These are phyloP conservation scores for Sebastes umbrosus DNA, from an alignment of 2,797 vertebrate species.

Conservation along the genomic window DNA sequence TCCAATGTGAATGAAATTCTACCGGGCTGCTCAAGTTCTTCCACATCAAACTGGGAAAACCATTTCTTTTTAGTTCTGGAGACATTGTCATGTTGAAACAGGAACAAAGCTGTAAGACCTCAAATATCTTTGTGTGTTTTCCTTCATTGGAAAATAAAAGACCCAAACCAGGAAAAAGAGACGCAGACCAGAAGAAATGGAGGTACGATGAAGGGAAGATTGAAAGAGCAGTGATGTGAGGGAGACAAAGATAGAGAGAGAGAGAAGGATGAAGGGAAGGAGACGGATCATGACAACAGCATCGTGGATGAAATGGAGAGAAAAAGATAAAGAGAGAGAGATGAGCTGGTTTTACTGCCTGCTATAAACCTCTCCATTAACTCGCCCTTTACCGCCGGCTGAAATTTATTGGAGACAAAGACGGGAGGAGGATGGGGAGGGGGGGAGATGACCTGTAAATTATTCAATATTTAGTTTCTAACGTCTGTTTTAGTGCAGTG, in stretches of 20 bases:
- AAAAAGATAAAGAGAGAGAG: background rate
- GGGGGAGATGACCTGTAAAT: background rate
- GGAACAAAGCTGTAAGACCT: too few relatives aligned
- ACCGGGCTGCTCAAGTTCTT: too few relatives aligned
- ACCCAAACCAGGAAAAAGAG: too few relatives aligned
- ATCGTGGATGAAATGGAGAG: background rate
- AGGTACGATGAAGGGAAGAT: background rate
- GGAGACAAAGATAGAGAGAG: background rate
- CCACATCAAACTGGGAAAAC: too few relatives aligned
- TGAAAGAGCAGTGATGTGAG: too few relatives aligned
- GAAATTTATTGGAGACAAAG: constrained; percentile 19
- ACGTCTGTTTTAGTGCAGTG: background rate
- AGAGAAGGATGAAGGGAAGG: background rate
- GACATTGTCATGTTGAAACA: too few relatives aligned
- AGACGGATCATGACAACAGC: background rate
- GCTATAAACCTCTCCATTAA: constrained; percentile 45
- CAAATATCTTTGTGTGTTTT: too few relatives aligned
- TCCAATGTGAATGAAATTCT: too few relatives aligned
- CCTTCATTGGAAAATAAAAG: too few relatives aligned
- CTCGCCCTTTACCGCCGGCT: constrained; percentile 15
- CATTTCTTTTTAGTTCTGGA: too few relatives aligned
- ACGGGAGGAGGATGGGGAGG: background rate
- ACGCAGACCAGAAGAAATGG: background rate
- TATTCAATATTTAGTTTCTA: background rate
- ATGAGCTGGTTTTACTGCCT: constrained; percentile 23